Evolutionary conservation across 2,888 invertebrate genomes (phyloP).

Genomic region (Trichopria drosophilae): DNA sequence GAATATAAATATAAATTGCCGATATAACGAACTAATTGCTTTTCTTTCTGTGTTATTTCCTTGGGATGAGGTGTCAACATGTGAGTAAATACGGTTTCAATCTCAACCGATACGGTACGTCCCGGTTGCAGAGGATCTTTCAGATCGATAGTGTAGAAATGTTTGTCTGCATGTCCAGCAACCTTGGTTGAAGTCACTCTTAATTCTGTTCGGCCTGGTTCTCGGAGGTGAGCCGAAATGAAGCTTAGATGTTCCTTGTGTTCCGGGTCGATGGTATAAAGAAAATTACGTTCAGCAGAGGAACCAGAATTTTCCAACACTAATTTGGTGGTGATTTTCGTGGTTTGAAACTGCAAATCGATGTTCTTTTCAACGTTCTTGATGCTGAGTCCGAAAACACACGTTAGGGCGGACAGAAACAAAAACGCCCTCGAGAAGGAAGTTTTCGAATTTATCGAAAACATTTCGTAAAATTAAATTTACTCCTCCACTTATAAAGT

Average conservation of each 20-base stretch:
- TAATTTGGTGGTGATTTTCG: constrained; percentile 78
- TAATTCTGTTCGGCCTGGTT: constrained; percentile 53
- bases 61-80: constrained; percentile 82
- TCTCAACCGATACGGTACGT: constrained; percentile 63
- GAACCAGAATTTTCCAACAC: constrained; percentile 83
- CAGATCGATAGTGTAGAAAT: constrained; percentile 65
- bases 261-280: constrained; percentile 71
- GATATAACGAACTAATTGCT: constrained; percentile 85
- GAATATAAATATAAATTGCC: constrained; percentile 84
- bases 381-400: no score
- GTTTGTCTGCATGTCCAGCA: constrained; percentile 58
- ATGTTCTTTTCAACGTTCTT: constrained; percentile 84
- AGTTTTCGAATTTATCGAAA: no score
- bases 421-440: no score
- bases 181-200: constrained; percentile 60
- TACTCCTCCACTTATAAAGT: no score
- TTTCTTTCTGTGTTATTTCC: constrained; percentile 88
- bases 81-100: constrained; percentile 78
- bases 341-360: constrained; percentile 86
- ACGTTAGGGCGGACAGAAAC: no score
- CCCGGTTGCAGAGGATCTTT: constrained; percentile 66
- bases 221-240: constrained; percentile 64
- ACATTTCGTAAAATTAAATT: no score
- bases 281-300: constrained; percentile 69
- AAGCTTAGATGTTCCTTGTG: constrained; percentile 71